Base-by-base conservation (phyloP, 2,797 vertebrate species). In the Dryobates pubescens region DNA sequence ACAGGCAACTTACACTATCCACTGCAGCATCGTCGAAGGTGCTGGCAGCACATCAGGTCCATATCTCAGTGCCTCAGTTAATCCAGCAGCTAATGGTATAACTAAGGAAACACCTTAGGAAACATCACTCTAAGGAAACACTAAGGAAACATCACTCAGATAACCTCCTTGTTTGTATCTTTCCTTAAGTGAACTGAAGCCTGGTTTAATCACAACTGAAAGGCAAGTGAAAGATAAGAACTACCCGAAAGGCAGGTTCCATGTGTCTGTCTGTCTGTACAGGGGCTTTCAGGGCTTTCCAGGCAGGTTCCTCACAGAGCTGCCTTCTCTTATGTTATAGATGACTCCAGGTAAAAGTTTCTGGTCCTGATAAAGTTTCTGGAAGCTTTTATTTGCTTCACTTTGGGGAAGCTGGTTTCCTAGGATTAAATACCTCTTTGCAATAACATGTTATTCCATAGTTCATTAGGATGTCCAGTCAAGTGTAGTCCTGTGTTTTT, bases 11-110 rank as follows among this genome's bases (percentile, higher is more conserved):
- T 27, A 49, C 27, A 13, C 59, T 29, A 4, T 36, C 56, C 45
- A 76, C 82, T 0, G 5, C 62, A 34, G 77, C 19, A 36, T 17
- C 0, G 2, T 17, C 0, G 2, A 29, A 81, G 41, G 69, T 70
- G 79, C 32, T 19, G 45, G 68, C 38, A 62, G 77, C 69, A 47
- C 0, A 0, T 71, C 61, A 80, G 80, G 59, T 15, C 32, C 57
- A 22, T 17, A 5, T 0, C 0, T 32, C 1, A 0, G 17, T 57
- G 58, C 43, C 64, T n/a, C 36, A 43, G 54, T 74, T 86, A 49
- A 90, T 34, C 36, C 61, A 73, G 64, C 54, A 88, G 82, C 34
- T 65, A 79, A 45, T 2, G 2, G 19, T 15, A 58, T 4, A 9
- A 86, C 43, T 65, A 68, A 84, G 65, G 71, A 85, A 94, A 82